These are phyloP conservation scores for Conger conger DNA, from an alignment of 2,113 vertebrate species.

Conservation along the genomic window DNA sequence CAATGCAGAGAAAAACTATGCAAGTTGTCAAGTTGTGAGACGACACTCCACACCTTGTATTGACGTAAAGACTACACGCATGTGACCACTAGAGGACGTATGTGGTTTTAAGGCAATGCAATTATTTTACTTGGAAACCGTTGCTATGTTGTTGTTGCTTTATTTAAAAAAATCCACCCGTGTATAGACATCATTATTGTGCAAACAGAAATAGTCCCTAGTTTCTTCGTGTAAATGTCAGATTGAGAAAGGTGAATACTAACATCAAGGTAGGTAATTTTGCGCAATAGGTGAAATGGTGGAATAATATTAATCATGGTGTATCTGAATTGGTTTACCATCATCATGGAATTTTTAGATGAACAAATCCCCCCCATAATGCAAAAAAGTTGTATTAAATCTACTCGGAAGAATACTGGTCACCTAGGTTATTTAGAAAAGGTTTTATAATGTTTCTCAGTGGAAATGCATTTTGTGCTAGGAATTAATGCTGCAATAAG, in stretches of 20 bases:
- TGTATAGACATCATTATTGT: conserved; percentile 2
- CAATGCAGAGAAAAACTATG: background rate
- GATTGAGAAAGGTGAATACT: conserved; percentile 1
- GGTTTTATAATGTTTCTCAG: no score
- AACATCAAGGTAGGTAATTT: background rate
- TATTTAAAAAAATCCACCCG: conserved; percentile 8
- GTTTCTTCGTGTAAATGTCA: conserved; percentile 30
- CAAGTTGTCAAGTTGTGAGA: background rate
- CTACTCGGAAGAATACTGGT: no score
- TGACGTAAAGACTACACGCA: background rate
- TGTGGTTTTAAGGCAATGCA: background rate
- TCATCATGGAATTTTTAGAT: background rate
- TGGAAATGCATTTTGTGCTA: background rate
- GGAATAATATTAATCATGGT: background rate
- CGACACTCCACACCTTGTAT: background rate
- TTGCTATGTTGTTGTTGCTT: conserved; percentile 32
- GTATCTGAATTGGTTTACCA: no score
- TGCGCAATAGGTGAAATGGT: background rate
- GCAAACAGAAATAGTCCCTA: conserved; percentile 18
- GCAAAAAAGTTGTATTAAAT: background rate
- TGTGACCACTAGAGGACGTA: conserved; percentile 16
- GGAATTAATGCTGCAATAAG: background rate
- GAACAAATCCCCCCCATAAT: background rate
- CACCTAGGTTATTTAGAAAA: no score
- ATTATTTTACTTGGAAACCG: conserved; percentile 15